These are phyloP conservation scores for Scolopax rusticola DNA, from an alignment of 2,797 vertebrate genomes.

Conservation along the genomic window DNA sequence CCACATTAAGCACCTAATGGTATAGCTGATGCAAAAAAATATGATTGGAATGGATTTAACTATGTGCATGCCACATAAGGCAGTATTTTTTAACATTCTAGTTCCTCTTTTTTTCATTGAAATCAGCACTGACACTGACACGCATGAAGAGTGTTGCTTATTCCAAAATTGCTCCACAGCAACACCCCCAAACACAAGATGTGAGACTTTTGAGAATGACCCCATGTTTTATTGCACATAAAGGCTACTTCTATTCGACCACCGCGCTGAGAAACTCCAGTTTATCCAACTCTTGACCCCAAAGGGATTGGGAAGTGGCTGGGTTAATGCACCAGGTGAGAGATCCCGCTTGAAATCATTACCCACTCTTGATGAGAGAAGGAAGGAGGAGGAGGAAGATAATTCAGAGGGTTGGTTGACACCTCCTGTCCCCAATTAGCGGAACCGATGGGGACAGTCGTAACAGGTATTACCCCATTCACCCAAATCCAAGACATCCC, in stretches of 20 bases:
- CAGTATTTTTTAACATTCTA: neutral
- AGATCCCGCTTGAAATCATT: neutral
- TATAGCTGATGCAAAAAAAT: neutral
- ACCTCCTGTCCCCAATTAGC: neutral
- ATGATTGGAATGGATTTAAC: neutral
- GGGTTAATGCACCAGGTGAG: neutral
- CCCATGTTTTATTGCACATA: rapidly evolving
- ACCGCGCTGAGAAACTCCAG: neutral
- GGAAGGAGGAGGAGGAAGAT: conserved; percentile 39
- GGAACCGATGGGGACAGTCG: conserved; percentile 40
- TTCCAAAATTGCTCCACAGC: neutral
- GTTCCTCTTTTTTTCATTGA: neutral
- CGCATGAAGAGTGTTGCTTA: neutral
- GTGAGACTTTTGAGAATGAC: neutral
- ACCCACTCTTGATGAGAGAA: conserved; percentile 34
- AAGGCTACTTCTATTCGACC: neutral
- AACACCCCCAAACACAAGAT: neutral
- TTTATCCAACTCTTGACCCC: neutral
- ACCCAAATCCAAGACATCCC: conserved; percentile 54
- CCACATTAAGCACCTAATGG: neutral
- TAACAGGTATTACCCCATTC: conserved; percentile 36
- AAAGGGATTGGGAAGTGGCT: neutral
- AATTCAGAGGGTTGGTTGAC: neutral
- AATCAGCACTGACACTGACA: neutral
- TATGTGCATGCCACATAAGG: rapidly evolving